These are phyloP conservation scores for Cheilosia scutellata DNA, from an alignment of 2,888 invertebrate genomes.

Conservation along the genomic window DNA sequence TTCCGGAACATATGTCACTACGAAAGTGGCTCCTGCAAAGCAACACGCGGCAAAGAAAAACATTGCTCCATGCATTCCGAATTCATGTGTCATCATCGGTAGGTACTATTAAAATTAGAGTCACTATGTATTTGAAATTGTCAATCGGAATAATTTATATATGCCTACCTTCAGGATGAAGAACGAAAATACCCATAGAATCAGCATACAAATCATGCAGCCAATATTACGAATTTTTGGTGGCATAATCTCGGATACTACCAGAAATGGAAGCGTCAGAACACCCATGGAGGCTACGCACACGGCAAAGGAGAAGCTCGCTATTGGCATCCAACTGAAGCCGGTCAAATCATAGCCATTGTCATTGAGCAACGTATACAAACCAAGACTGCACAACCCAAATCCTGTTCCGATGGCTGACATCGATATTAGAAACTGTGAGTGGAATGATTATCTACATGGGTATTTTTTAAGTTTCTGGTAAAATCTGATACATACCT, in stretches of 20 bases:
- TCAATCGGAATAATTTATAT: background rate
- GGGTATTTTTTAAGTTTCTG: background rate
- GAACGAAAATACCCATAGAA: constrained; percentile 77
- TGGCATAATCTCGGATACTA: constrained; percentile 81
- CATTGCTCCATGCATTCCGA: constrained; percentile 81
- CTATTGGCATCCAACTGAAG: constrained; percentile 82
- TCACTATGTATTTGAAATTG: no score
- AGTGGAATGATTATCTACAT: constrained; percentile 36
- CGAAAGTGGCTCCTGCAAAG: constrained; percentile 80
- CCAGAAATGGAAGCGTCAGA: constrained; percentile 81
- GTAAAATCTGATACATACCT: constrained; percentile 71
- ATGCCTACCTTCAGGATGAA: constrained; percentile 71
- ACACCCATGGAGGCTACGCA: constrained; percentile 82
- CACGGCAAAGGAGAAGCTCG: constrained; percentile 82
- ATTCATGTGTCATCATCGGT: constrained; percentile 77
- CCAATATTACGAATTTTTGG: constrained; percentile 80
- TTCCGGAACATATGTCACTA: constrained; percentile 81
- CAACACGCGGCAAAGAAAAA: constrained; percentile 80
- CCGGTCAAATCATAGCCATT: constrained; percentile 77
- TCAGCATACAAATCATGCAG: constrained; percentile 78
- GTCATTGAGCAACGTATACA: constrained; percentile 78
- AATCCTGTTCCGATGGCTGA: constrained; percentile 81
- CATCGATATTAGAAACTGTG: constrained; percentile 78
- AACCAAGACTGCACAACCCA: constrained; percentile 80
- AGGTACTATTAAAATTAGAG: constrained; percentile 78